Evolutionary conservation across 2,797 vertebrate species (phyloP).

Genomic region (Sphenodon punctatus): DNA sequence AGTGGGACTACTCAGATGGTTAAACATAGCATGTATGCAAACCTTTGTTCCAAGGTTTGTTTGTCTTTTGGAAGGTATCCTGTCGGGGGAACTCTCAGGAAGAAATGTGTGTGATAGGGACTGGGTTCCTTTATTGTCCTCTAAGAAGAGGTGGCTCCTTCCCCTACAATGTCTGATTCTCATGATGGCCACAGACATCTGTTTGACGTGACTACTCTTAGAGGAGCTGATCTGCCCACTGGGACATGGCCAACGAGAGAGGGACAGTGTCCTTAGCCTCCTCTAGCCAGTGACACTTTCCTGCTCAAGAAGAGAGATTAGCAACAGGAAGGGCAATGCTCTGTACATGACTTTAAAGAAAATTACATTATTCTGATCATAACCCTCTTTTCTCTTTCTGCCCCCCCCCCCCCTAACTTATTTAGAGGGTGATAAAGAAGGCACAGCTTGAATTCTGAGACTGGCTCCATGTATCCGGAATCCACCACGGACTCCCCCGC

Average conservation of each 20-base stretch:
- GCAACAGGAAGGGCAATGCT: no score
- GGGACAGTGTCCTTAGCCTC: not conserved
- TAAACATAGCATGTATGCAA: no score
- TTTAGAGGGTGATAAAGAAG: conserved; percentile 48
- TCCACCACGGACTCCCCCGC: conserved; percentile 97
- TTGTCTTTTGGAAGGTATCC: no score
- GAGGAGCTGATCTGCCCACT: not conserved
- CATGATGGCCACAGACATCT: not conserved
- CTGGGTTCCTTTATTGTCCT: not conserved
- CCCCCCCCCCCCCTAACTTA: not conserved
- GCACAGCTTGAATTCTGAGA: conserved; percentile 55
- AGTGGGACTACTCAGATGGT: no score
- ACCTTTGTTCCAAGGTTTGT: no score
- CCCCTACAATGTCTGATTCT: not conserved
- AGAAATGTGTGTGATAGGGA: not conserved
- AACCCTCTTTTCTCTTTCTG: not conserved
- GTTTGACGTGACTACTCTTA: not conserved
- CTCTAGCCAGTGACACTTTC: not conserved
- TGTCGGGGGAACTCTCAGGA: not conserved
- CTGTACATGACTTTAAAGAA: not conserved
- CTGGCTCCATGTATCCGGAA: conserved; percentile 98
- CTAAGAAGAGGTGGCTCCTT: no score
- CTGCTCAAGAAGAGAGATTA: not conserved
- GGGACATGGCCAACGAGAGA: not conserved
- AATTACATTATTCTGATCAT: no score